A percentile compares a stretch with the other conserved stretches of the same genome.
Conservation (phyloP, 2,113 vertebrate genomes). For the Coracopsis vasa region DNA sequence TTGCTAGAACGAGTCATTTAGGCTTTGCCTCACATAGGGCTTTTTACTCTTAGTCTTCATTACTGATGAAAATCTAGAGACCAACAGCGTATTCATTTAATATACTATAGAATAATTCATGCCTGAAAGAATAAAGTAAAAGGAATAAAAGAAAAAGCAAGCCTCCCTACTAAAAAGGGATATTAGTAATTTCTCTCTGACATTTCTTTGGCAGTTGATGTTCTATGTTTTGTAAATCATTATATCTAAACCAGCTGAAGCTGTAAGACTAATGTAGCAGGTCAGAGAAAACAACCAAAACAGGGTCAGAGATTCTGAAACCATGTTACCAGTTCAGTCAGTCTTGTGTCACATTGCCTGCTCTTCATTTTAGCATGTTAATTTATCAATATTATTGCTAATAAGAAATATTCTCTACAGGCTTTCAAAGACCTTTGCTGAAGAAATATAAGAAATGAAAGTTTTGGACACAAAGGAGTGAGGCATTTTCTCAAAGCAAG, state of each 20-base stretch:
- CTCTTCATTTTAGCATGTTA: background rate
- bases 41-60: constrained; percentile 3
- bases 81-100: background rate
- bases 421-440: background rate
- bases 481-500: background rate
- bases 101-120: background rate
- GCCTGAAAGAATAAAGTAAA: background rate
- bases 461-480: background rate
- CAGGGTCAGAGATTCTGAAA: background rate
- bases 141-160: background rate
- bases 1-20: background rate
- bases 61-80: constrained; percentile 2
- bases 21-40: background rate
- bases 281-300: background rate
- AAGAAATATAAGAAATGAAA: background rate
- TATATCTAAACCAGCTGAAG: background rate
- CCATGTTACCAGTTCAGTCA: background rate
- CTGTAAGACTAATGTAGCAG: background rate
- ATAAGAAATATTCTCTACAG: background rate
- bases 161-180: background rate
- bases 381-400: background rate
- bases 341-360: background rate
- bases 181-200: background rate
- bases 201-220: background rate
- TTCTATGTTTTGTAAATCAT: background rate